Evolutionary conservation across 1,140 invertebrate genomes (phyloP).

Genomic region (Euborellia annulipes): DNA sequence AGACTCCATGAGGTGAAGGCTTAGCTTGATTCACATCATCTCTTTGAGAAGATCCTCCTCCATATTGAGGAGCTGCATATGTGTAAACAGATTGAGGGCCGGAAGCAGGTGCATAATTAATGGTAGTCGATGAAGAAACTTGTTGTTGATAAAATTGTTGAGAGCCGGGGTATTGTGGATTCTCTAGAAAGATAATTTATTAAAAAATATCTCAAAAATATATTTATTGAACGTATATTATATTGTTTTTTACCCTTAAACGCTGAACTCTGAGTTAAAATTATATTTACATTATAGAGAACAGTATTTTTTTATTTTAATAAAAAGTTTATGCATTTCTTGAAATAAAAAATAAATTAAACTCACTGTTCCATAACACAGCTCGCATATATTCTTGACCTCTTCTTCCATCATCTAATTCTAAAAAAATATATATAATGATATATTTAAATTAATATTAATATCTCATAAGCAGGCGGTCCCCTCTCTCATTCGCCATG

Average conservation of each 20-base stretch:
- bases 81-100: constrained; percentile 24
- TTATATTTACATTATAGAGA: too few relatives aligned
- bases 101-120: constrained; percentile 25
- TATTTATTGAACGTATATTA: too few relatives aligned
- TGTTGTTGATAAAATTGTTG: constrained; percentile 18
- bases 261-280: too few relatives aligned
- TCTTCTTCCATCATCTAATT: constrained; percentile 56
- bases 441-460: background rate
- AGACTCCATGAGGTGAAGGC: constrained; percentile 4
- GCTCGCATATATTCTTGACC: constrained; percentile 54
- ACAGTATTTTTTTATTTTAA: too few relatives aligned
- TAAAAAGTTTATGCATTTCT: too few relatives aligned
- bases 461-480: too few relatives aligned
- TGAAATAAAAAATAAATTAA: too few relatives aligned
- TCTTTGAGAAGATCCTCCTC: too few relatives aligned
- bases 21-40: background rate
- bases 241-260: too few relatives aligned
- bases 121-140: constrained; percentile 21
- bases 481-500: too few relatives aligned
- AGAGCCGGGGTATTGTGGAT: constrained; percentile 14
- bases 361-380: constrained; percentile 70
- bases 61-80: constrained; percentile 25
- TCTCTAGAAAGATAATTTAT: constrained; percentile 12
- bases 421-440: constrained; percentile 42
- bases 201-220: too few relatives aligned